Percentiles rank a stretch among this genome's conserved stretches.
These are phyloP conservation scores for Hetaerina titia DNA, from an alignment of 2,888 invertebrate species.

Conservation along the genomic window DNA sequence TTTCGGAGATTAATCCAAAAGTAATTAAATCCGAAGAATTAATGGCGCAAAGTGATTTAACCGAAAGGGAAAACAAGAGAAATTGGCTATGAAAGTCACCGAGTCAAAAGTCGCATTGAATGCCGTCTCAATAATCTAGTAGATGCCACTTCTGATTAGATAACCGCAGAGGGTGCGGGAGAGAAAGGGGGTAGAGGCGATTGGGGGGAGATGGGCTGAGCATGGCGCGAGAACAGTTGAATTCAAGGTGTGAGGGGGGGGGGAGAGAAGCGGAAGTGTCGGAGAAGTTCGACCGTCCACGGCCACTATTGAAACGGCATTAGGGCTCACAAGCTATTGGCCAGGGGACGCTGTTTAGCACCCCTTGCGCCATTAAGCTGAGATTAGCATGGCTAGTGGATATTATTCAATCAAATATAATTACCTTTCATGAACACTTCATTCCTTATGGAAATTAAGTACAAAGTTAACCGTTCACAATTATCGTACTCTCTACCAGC, in stretches of 20 bases:
- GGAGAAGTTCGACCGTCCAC: background rate
- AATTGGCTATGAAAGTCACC: too few species aligned
- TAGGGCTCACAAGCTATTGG: background rate
- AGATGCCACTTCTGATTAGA: background rate
- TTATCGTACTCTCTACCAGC: too few species aligned
- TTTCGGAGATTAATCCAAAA: too few species aligned
- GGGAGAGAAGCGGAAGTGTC: background rate
- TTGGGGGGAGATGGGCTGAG: background rate
- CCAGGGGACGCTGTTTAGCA: background rate
- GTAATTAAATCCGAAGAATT: too few species aligned
- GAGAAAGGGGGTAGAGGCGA: background rate
- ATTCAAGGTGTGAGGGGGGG: background rate
- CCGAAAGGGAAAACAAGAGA: too few species aligned
- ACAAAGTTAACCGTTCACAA: too few species aligned
- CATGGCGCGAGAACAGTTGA: background rate
- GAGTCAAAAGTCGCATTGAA: background rate
- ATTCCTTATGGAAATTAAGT: too few species aligned
- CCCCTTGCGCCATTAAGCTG: background rate
- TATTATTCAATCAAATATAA: background rate
- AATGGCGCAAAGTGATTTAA: too few species aligned
- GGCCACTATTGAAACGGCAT: slow-evolving; percentile 8
- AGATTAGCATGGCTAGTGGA: background rate
- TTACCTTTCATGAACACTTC: background rate
- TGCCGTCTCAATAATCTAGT: background rate
- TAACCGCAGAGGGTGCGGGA: background rate